Evolutionary conservation across 2,888 invertebrate species (phyloP).

Genomic region (Agrotis puta): DNA sequence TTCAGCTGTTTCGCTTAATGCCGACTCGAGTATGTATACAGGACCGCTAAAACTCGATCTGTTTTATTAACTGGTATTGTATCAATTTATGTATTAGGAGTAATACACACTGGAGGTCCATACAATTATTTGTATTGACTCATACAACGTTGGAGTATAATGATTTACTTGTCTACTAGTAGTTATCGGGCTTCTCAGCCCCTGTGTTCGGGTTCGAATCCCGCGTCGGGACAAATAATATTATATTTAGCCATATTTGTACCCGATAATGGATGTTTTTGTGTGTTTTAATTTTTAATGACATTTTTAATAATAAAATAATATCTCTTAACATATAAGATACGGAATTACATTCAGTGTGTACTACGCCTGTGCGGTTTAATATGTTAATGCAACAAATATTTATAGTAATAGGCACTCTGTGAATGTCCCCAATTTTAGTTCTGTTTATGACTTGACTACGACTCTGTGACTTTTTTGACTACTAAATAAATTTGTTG

Average conservation of each 20-base stretch:
- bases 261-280: slow-evolving; percentile 10
- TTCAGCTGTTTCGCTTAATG: not conserved
- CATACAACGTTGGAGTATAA: not conserved
- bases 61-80: not conserved
- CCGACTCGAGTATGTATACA: not conserved
- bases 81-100: slow-evolving; percentile 13
- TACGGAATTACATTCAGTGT: slow-evolving; percentile 34
- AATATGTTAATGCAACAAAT: slow-evolving; percentile 13
- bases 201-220: slow-evolving; percentile 3
- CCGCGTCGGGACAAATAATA: not conserved
- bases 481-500: not conserved
- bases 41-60: not conserved
- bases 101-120: slow-evolving; percentile 34
- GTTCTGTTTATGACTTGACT: not conserved
- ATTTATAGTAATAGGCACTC: slow-evolving; percentile 26
- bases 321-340: slow-evolving; percentile 11
- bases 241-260: slow-evolving; percentile 8
- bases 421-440: slow-evolving; percentile 18
- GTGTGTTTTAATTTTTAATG: slow-evolving; percentile 17
- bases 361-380: slow-evolving; percentile 12
- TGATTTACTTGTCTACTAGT: slow-evolving; percentile 14
- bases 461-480: not conserved
- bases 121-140: slow-evolving; percentile 11
- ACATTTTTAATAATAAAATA: slow-evolving; percentile 12
- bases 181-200: not conserved